phyloP scores from a whole-genome alignment of 2,888 invertebrate species.

The Nomada lathburiana region DNA sequence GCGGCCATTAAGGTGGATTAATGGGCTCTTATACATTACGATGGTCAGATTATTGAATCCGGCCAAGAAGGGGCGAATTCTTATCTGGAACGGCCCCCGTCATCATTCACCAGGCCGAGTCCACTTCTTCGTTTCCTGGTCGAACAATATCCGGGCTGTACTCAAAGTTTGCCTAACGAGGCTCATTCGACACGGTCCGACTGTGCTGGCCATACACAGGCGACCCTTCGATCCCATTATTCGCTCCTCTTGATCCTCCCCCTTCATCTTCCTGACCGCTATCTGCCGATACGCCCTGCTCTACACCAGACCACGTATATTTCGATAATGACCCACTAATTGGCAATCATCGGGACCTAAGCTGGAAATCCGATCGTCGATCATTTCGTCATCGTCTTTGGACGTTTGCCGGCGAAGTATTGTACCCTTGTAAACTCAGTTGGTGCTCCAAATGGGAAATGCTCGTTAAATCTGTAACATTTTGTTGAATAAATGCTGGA shows the following conservation, averaged over 20 bases:
- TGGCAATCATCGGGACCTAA: conserved; percentile 64
- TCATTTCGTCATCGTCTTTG: conserved; percentile 37
- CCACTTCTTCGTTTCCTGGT: conserved; percentile 57
- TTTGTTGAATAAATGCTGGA: too few species aligned
- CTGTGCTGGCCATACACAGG: conserved; percentile 51
- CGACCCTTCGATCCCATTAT: conserved; percentile 64
- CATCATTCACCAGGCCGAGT: conserved; percentile 39
- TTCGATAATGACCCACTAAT: conserved; percentile 68
- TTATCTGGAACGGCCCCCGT: conserved; percentile 44
- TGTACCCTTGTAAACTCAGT: background rate
- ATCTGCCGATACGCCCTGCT: conserved; percentile 45
- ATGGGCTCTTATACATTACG: conserved; percentile 44
- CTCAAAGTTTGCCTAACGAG: conserved; percentile 77
- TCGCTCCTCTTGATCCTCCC: conserved; percentile 30
- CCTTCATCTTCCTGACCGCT: conserved; percentile 28
- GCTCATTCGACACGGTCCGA: conserved; percentile 75
- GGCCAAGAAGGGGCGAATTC: conserved; percentile 44
- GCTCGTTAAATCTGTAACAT: too few species aligned
- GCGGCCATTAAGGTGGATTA: conserved; percentile 59
- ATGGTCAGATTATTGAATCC: conserved; percentile 43
- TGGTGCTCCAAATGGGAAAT: background rate
- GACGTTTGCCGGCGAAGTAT: background rate
- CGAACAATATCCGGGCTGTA: conserved; percentile 54
- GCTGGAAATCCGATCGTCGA: conserved; percentile 39
- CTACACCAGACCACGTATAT: conserved; percentile 42